Percentiles rank a stretch among this genome's conserved stretches.
Conservation (phyloP, 2,888 invertebrate species). For the Dryobota labecula region DNA sequence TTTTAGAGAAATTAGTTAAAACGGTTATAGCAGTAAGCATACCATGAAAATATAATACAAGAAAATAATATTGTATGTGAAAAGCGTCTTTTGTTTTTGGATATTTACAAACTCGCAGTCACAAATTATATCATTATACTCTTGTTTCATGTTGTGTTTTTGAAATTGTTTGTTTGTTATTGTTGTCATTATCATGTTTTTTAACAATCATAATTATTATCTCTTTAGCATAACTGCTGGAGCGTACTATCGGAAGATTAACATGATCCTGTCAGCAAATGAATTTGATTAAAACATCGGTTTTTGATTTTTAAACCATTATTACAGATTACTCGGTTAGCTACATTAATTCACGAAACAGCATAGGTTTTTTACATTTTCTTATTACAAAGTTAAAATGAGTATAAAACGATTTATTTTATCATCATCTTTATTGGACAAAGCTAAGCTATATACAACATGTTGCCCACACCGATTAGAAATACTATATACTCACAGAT, state of each 20-base stretch:
- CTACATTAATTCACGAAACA: neutral
- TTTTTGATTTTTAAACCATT: neutral
- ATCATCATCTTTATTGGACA: constrained; percentile 58
- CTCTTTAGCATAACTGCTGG: neutral
- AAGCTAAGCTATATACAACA: constrained; percentile 67
- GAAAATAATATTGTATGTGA: neutral
- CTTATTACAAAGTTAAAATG: neutral
- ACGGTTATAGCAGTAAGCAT: neutral
- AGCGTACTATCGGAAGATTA: neutral
- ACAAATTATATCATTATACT: neutral
- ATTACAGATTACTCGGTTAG: neutral
- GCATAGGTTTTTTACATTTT: neutral
- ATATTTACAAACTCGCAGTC: neutral
- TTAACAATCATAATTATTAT: neutral
- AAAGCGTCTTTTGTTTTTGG: neutral
- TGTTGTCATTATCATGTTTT: neutral
- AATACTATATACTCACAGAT: constrained; percentile 40
- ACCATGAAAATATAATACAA: no score
- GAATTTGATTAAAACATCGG: neutral
- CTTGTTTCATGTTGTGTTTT: neutral
- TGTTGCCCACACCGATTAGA: constrained; percentile 61
- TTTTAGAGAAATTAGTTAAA: neutral
- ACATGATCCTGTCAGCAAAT: neutral
- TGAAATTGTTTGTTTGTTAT: neutral
- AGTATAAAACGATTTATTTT: constrained; percentile 19